Percentiles rank a stretch among this genome's conserved stretches.
These are phyloP conservation scores for Labeo calbasu DNA, from an alignment of 2,797 vertebrate species.

Conservation along the genomic window DNA sequence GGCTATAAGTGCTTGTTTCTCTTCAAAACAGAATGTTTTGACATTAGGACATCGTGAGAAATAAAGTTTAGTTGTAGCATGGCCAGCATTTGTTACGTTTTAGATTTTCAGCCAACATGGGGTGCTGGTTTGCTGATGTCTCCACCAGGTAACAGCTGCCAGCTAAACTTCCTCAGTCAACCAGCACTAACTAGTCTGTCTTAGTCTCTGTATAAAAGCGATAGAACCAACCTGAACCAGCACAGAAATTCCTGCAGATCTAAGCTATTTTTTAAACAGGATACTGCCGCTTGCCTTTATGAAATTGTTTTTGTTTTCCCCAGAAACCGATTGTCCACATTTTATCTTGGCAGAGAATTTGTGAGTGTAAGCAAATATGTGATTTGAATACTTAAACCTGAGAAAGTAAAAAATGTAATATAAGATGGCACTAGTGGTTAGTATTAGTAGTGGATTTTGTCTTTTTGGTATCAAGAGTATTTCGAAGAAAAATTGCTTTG, in stretches of 20 bases:
- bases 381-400: not conserved
- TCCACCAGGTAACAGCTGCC: not conserved
- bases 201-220: not conserved
- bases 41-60: not conserved
- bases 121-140: not conserved
- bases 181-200: not conserved
- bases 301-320: not conserved
- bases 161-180: not conserved
- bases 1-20: not conserved
- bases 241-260: not conserved
- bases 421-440: not conserved
- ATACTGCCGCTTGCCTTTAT: not conserved
- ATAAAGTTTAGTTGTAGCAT: not conserved
- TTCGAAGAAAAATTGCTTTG: not conserved
- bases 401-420: not conserved
- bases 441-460: not conserved
- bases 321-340: not conserved
- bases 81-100: not conserved
- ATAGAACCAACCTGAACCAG: not conserved
- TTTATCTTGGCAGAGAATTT: not conserved
- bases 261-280: constrained; percentile 1
- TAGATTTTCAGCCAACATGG: too few relatives aligned
- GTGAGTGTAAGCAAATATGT: constrained; percentile 2
- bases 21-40: not conserved
- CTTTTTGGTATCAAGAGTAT: not conserved